A percentile compares a stretch with the other conserved stretches of the same genome.
Conservation (phyloP, 2,888 invertebrate genomes). For the Magallana nippona region DNA sequence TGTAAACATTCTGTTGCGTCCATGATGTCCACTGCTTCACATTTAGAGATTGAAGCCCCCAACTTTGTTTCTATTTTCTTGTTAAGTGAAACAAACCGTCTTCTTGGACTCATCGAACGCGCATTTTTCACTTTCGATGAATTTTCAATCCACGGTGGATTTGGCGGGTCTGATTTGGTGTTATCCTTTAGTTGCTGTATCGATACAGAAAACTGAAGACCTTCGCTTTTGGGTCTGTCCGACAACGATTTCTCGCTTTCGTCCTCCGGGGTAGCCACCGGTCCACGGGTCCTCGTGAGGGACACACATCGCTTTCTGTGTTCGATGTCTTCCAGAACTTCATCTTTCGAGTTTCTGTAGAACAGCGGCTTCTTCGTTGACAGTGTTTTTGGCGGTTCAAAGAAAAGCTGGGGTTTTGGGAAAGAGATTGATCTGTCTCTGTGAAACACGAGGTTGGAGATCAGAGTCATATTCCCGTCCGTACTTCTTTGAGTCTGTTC, state of each 20-base stretch:
- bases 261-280: not conserved
- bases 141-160: constrained; percentile 43
- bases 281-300: constrained; percentile 41
- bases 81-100: constrained; percentile 36
- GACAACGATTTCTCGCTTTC: constrained; percentile 25
- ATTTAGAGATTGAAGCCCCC: constrained; percentile 55
- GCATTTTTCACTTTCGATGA: constrained; percentile 46
- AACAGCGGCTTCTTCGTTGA: constrained; percentile 61
- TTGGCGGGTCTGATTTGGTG: constrained; percentile 4
- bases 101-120: constrained; percentile 45
- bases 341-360: constrained; percentile 61
- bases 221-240: constrained; percentile 43
- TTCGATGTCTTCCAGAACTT: constrained; percentile 48
- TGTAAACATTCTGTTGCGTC: constrained; percentile 50
- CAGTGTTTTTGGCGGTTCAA: constrained; percentile 54
- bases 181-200: constrained; percentile 40
- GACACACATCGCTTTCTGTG: constrained; percentile 42
- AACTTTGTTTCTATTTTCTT: constrained; percentile 50
- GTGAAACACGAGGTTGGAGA: constrained; percentile 56
- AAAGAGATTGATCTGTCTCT: constrained; percentile 59
- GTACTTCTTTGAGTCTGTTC: constrained; percentile 43
- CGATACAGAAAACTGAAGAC: constrained; percentile 47
- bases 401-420: constrained; percentile 54
- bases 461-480: constrained; percentile 51
- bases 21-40: constrained; percentile 61